A percentile compares a stretch with the other conserved stretches of the same genome.
Conservation (phyloP, 2,888 invertebrate genomes). For the Scaptomyza parva region DNA sequence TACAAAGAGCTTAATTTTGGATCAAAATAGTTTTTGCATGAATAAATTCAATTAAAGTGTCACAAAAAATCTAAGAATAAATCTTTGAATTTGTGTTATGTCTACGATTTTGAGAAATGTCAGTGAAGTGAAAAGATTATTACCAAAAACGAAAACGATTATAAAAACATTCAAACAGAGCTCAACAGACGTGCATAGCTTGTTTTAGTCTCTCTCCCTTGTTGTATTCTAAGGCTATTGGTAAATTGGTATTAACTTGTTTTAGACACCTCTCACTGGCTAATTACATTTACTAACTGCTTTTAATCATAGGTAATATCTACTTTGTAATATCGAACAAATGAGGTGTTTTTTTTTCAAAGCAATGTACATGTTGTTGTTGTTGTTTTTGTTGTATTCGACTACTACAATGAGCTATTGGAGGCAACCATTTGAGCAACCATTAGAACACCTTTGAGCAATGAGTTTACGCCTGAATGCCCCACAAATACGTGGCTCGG, state of each 20-base stretch:
- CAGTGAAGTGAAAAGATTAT: neutral
- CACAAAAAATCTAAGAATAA: no score
- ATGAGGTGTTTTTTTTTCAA: conserved; percentile 16
- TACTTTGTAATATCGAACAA: conserved; percentile 35
- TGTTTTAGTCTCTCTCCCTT: neutral
- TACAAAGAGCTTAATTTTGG: no score
- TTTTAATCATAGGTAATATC: conserved; percentile 29
- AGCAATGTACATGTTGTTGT: conserved; percentile 8
- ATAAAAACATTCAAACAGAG: neutral
- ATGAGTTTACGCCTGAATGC: conserved; percentile 66
- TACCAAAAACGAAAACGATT: neutral
- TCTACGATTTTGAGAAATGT: no score
- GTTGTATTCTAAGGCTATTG: conserved; percentile 31
- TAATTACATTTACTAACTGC: conserved; percentile 13
- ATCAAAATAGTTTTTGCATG: no score
- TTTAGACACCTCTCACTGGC: conserved; percentile 32
- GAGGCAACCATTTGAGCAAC: conserved; percentile 64
- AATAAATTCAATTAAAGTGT: neutral
- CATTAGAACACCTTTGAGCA: conserved; percentile 76
- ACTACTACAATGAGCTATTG: conserved; percentile 30
- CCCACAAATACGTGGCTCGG: conserved; percentile 38
- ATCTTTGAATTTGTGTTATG: no score
- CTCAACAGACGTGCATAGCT: conserved; percentile 9
- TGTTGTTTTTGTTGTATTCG: neutral
- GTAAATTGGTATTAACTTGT: conserved; percentile 24